Evolutionary conservation across 1,140 invertebrate species (phyloP).

Genomic region (Lepidurus apus): DNA sequence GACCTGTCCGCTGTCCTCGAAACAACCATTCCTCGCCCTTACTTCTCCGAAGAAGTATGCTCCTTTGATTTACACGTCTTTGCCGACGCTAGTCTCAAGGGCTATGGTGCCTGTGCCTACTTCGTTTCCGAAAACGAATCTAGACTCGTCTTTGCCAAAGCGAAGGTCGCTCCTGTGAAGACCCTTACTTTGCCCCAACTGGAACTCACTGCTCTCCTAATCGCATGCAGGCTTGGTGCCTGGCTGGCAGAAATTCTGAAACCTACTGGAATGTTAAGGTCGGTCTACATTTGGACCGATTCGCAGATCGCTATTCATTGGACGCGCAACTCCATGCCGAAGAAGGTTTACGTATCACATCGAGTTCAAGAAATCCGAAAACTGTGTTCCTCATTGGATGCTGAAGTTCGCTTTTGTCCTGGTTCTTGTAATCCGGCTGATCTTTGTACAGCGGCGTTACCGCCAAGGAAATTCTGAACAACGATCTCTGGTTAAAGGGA

Average conservation of each 20-base stretch:
- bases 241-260: not conserved
- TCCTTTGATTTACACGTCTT: slow-evolving; percentile 27
- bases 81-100: slow-evolving; percentile 28
- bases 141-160: slow-evolving; percentile 23
- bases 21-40: slow-evolving; percentile 12
- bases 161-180: slow-evolving; percentile 9
- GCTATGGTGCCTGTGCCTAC: slow-evolving; percentile 13
- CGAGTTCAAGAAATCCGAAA: slow-evolving; percentile 20
- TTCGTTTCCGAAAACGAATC: not conserved
- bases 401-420: slow-evolving; percentile 11
- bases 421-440: slow-evolving; percentile 8
- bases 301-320: slow-evolving; percentile 28
- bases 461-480: slow-evolving; percentile 21
- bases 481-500: slow-evolving; percentile 6
- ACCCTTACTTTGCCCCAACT: slow-evolving; percentile 25
- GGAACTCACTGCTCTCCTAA: slow-evolving; percentile 26
- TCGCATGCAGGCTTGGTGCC: not conserved
- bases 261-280: not conserved
- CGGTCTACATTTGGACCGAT: slow-evolving; percentile 25
- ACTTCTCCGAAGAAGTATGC: not conserved
- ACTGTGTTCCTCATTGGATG: not conserved
- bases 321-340: not conserved
- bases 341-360: slow-evolving; percentile 5
- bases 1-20: not conserved
- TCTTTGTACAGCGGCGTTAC: slow-evolving; percentile 14